Base-by-base conservation (phyloP, 2,888 invertebrate genomes). In the Micropterix aruncella region DNA sequence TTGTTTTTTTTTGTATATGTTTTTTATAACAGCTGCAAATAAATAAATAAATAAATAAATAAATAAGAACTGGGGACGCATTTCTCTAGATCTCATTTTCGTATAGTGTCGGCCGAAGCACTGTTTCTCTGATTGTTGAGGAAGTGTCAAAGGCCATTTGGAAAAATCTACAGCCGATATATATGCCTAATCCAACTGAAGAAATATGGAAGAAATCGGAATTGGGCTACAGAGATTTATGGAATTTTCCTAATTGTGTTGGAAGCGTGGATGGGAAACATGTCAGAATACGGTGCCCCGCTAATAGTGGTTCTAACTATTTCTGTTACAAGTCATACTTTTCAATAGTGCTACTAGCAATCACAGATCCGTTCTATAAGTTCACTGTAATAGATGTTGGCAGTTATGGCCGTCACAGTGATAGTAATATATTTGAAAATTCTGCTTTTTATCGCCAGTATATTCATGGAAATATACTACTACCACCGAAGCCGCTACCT, bases 141-240 rank as follows among this genome's bases (percentile, higher is more conserved):
- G n/a, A 9, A n/a, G 36, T n/a, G n/a, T 27, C 36, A 27, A 27
- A 27, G n/a, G 36, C 36, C 7, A 7, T 27, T 27, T 27, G n/a
- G 36, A 27, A 27, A 27, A 27, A n/a, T 27, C 36, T 27, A 27
- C 36, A 27, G 36, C 36, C 36, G n/a, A 27, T 27, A 27, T 27
- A 27, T n/a, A 27, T 27, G 36, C n/a, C 7, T 27, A 27, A 27
- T n/a, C 36, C n/a, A 27, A 27, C 36, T 27, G 36, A 27, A 27
- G 36, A 27, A 27, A n/a, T 27, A 27, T 27, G 36, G 36, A 27
- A 27, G n/a, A n/a, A 27, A 27, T 27, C 36, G 7, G 36, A 27
- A 27, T 27, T 27, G n/a, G 36, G 36, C 7, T 27, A 27, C 36
- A 7, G 36, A 27, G 36, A n/a, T 9, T 27, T 27, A 27, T 7